These are phyloP conservation scores for Pteronura brasiliensis DNA, from an alignment of 2,113 vertebrate genomes.

Conservation along the genomic window DNA sequence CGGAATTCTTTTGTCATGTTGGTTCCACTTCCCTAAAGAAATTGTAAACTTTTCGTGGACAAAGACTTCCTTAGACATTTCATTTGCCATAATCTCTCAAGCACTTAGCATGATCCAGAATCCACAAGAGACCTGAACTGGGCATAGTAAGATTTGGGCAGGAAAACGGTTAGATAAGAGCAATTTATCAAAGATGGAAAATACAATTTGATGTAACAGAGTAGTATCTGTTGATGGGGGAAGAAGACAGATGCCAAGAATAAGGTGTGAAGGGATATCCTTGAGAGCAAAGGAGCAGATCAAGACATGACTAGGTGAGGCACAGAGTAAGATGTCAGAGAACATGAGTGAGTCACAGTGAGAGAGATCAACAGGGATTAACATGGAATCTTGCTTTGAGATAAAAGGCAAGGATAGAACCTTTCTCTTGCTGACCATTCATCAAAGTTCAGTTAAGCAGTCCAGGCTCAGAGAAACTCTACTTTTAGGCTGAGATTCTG, in stretches of 20 bases:
- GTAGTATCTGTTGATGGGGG: neutral
- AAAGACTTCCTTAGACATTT: slow-evolving; percentile 24
- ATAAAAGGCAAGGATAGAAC: neutral
- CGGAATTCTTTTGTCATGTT: slow-evolving; percentile 19
- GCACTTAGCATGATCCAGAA: neutral
- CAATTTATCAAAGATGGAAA: neutral
- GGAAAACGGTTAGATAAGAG: neutral
- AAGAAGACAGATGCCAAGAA: neutral
- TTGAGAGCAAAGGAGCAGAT: neutral
- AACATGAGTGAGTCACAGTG: slow-evolving; percentile 1
- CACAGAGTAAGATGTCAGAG: neutral
- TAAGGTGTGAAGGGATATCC: neutral
- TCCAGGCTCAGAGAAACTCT: neutral
- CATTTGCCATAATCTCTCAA: neutral
- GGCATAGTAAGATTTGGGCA: neutral
- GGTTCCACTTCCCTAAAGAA: neutral
- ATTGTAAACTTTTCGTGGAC: neutral
- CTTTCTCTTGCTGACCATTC: neutral
- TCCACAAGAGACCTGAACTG: neutral
- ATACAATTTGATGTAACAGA: neutral
- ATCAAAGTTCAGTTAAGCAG: neutral
- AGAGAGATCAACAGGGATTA: slow-evolving; percentile 31
- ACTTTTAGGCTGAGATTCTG: neutral
- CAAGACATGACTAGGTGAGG: slow-evolving; percentile 15
- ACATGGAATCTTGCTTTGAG: neutral